Conservation (phyloP, 2,113 vertebrate species). For the Heterochromis multidens region DNA sequence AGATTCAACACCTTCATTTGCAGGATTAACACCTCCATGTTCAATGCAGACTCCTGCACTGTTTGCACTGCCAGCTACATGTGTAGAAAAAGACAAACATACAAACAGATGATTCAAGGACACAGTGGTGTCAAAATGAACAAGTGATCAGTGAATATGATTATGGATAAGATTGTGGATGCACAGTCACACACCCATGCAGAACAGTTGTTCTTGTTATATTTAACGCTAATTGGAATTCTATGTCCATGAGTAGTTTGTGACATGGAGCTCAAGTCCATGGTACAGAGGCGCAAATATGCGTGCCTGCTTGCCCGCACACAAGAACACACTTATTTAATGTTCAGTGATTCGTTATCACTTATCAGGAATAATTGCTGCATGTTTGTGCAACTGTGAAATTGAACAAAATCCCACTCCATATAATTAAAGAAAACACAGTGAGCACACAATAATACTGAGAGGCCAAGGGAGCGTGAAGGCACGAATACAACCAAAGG, state of each 20-base stretch:
- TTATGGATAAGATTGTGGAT: background rate
- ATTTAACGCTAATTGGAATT: constrained; percentile 27
- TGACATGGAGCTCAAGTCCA: constrained; percentile 20
- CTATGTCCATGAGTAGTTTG: constrained; percentile 6
- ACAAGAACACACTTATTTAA: constrained; percentile 49
- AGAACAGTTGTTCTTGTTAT: background rate
- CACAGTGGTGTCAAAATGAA: background rate
- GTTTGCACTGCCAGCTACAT: constrained; percentile 3
- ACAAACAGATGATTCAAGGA: background rate
- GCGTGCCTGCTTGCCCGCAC: constrained; percentile 12
- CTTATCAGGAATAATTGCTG: constrained; percentile 71
- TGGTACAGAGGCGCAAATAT: constrained; percentile 2
- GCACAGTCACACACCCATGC: background rate
- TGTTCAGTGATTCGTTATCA: constrained; percentile 67
- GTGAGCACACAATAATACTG: constrained; percentile 51
- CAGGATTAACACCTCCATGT: constrained; percentile 35
- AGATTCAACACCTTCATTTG: constrained; percentile 52
- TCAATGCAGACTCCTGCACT: constrained; percentile 22
- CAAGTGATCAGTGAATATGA: background rate
- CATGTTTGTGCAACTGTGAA: constrained; percentile 72
- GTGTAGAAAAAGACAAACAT: background rate
- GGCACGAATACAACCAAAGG: constrained; percentile 32
- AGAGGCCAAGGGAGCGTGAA: constrained; percentile 43
- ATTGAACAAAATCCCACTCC: constrained; percentile 70
- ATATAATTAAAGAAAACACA: constrained; percentile 67